Base-by-base conservation (phyloP, 2,113 vertebrate genomes). In the Microtus ochrogaster region DNA sequence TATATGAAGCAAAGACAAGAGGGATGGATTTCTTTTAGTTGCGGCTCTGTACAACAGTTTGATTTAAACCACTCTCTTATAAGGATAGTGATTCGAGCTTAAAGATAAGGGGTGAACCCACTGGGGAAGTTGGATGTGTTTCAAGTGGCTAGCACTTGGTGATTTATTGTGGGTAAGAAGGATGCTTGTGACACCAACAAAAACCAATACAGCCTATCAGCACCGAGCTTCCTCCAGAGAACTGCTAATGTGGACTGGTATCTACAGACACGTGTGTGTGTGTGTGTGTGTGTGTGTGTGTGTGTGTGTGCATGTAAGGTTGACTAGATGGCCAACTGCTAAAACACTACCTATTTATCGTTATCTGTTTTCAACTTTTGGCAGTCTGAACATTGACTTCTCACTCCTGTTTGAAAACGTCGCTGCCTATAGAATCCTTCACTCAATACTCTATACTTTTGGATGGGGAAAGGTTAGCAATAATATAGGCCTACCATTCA, bases 21-120 rank as follows among this genome's bases (percentile, higher is more conserved):
- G 44, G 10, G 7, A 91, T 2, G 2, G 55, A 9, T 36, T 91
- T 68, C 26, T 63, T 92, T 76, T 41, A 73, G 65, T 26, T 81
- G 3, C 16, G 77, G 28, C 19, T 73, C 36, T 73, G 21, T 49
- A n/a, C 36, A 86, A 24, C 10, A 63, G 77, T 5, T n/a, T 55
- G 36, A 91, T 93, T 91, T 70, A 88, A 89, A 24, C 3, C 66
- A 79, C 24, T 84, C 14, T 36, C 21, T 19, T 88, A 33, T n/a
- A 86, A 92, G 91, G 79, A 88, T 81, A 76, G 85, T 55, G 16
- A 89, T 87, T 91, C 84, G 58, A 68, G 3, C 79, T 86, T 90
- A 58, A 94, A 97, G 76, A 41, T 63, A 82, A 78, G 11, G 24
- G 52, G 36, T 89, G 81, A 79, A 76, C 78, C 73, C 33, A 58